Evolutionary conservation across 1,140 invertebrate species (phyloP), one percentile per base, ranked within the genome.

Genomic region (Oppia nitens): DNA sequence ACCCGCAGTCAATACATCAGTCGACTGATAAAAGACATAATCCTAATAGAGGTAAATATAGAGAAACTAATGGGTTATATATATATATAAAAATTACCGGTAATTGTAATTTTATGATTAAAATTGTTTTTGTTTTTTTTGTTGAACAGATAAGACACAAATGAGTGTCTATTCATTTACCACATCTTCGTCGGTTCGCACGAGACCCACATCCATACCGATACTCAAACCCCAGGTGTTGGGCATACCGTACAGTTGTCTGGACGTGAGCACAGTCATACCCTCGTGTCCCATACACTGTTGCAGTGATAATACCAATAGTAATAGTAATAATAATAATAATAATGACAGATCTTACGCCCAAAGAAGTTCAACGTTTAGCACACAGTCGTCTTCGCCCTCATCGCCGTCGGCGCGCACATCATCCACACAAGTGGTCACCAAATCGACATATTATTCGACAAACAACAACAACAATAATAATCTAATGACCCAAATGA

Each of bases 211-310:
- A 52, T 58, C 57, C 1, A 59, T 64, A 1, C 64, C 64, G 11
- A 53, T 64, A n/a, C 25, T 64, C 2, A 64, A 63, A 24, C 64
- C 64, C 0, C 52, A 58, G 45, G 51, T 55, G 28, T 21, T 64
- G 45, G 64, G 64, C 11, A 47, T 25, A 26, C 59, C 61, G 11
- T n/a, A 21, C 23, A 23, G 49, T 3, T 64, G 63, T 54, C 49
- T 27, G 6, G 59, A 45, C 21, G 1, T 14, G 14, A 40, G 3
- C 25, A n/a, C 48, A 14, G 21, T 40, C 3, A 20, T 28, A 25
- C 28, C 60, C n/a, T 45, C 55, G 23, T 64, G 63, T 27, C 25
- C 28, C 2, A 6, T 60, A 3, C 48, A 53, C 40, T 64, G 63
- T 45, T 64, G 63, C 54, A 49, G 45, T 29, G 59, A 59, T 12